Evolutionary conservation across 2,888 invertebrate genomes (phyloP).

Genomic region (Eubasilissa splendida): DNA sequence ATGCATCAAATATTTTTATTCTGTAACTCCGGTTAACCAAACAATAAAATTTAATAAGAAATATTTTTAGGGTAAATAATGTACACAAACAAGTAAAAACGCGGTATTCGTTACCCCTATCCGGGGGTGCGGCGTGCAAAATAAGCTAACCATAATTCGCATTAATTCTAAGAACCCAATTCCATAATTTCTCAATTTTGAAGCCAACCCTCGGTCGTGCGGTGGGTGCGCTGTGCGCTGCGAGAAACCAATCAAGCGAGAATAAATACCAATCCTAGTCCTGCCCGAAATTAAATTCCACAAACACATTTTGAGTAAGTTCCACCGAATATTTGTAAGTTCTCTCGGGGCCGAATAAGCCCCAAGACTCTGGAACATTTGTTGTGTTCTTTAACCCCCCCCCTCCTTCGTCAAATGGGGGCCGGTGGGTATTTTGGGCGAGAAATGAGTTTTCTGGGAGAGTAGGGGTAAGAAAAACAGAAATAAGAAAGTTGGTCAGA

Average conservation of each 20-base stretch:
- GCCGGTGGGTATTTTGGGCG: conserved; percentile 36
- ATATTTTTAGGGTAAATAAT: conserved; percentile 1
- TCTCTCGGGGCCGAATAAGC: conserved; percentile 51
- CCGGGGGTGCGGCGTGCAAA: conserved; percentile 29
- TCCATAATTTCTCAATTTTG: conserved; percentile 49
- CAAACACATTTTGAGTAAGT: conserved; percentile 58
- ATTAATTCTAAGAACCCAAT: conserved; percentile 39
- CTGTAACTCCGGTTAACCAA: neutral
- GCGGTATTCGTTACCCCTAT: conserved; percentile 29
- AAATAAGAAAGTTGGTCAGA: conserved; percentile 50
- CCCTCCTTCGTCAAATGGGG: conserved; percentile 1
- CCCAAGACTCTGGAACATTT: conserved; percentile 52
- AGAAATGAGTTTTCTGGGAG: conserved; percentile 18
- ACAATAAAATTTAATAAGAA: conserved; percentile 21
- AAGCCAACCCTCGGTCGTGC: conserved; percentile 41
- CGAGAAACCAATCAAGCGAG: conserved; percentile 55
- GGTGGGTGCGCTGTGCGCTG: conserved; percentile 48
- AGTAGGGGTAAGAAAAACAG: conserved; percentile 37
- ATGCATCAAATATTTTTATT: too few relatives aligned
- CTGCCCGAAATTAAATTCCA: conserved; percentile 57
- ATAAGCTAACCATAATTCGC: conserved; percentile 39
- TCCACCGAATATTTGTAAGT: conserved; percentile 55
- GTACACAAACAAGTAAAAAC: conserved; percentile 24
- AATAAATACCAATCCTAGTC: conserved; percentile 57
- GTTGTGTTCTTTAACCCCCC: conserved; percentile 57